Percentiles rank a stretch among this genome's conserved stretches.
Evolutionary conservation across 2,888 invertebrate species (phyloP).

Genomic region (Ormia ochracea): DNA sequence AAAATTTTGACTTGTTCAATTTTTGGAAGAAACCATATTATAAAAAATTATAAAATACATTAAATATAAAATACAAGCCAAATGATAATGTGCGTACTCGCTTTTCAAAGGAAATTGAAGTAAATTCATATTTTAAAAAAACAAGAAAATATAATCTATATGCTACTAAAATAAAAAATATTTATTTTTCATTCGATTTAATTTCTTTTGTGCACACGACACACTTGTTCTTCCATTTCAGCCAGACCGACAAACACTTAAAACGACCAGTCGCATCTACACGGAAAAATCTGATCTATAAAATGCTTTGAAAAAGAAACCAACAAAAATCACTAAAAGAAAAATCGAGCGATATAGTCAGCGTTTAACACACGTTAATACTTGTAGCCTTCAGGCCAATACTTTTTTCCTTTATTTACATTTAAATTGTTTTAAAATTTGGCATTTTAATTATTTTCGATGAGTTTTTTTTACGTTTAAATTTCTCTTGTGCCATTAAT

Average conservation of each 20-base stretch:
- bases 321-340: neutral
- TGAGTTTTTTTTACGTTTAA: neutral
- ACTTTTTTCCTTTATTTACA: neutral
- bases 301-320: neutral
- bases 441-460: conserved; percentile 53
- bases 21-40: neutral
- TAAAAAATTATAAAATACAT: conserved; percentile 4
- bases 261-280: neutral
- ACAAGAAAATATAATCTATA: conserved; percentile 2
- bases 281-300: conserved; percentile 35
- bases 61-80: neutral
- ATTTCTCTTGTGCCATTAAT: neutral
- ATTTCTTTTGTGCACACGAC: conserved; percentile 56
- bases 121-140: neutral
- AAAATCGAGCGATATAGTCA: neutral
- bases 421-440: conserved; percentile 20
- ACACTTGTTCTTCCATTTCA: conserved; percentile 45
- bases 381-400: conserved; percentile 12
- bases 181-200: neutral
- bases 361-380: conserved; percentile 43
- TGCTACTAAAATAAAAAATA: conserved; percentile 2
- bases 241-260: conserved; percentile 17
- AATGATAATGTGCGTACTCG: conserved; percentile 1
- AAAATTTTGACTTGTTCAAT: too few relatives aligned
- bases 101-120: conserved; percentile 6